These are phyloP conservation scores for Aptenodytes forsteri DNA, from an alignment of 2,113 vertebrate genomes.

Conservation along the genomic window DNA sequence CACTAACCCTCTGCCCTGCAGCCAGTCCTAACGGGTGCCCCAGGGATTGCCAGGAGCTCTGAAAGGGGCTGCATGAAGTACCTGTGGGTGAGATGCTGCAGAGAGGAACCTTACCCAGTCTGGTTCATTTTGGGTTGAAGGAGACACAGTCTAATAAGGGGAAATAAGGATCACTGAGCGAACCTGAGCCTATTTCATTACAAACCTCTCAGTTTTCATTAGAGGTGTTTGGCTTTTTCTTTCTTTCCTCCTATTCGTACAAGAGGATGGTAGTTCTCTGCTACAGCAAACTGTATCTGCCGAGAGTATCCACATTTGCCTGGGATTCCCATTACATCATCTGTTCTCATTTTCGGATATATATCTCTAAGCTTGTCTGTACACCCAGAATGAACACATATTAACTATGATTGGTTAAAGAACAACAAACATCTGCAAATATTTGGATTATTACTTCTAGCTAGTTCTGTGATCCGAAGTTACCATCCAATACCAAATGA, in stretches of 20 bases:
- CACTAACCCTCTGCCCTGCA: neutral
- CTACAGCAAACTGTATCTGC: neutral
- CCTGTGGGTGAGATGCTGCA: fast-evolving
- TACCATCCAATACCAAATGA: neutral
- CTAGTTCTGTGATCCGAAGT: neutral
- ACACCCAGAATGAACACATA: neutral
- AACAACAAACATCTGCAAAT: neutral
- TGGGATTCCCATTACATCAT: neutral
- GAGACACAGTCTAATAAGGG: neutral
- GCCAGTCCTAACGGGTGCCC: neutral
- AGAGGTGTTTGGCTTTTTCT: neutral
- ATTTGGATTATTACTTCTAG: neutral
- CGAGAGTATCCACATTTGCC: neutral
- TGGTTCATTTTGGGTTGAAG: neutral
- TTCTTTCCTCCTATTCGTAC: neutral
- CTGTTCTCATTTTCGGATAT: neutral
- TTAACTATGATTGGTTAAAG: neutral
- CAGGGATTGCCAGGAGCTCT: neutral
- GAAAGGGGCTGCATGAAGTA: neutral
- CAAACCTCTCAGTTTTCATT: neutral
- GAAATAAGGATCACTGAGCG: neutral
- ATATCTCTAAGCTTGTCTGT: neutral
- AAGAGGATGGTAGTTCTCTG: neutral
- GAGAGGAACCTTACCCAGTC: neutral
- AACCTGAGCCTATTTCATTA: neutral